A percentile compares a stretch with the other conserved stretches of the same genome.
These are phyloP conservation scores for Junonia oenone DNA, from an alignment of 2,888 invertebrate genomes.

Conservation along the genomic window DNA sequence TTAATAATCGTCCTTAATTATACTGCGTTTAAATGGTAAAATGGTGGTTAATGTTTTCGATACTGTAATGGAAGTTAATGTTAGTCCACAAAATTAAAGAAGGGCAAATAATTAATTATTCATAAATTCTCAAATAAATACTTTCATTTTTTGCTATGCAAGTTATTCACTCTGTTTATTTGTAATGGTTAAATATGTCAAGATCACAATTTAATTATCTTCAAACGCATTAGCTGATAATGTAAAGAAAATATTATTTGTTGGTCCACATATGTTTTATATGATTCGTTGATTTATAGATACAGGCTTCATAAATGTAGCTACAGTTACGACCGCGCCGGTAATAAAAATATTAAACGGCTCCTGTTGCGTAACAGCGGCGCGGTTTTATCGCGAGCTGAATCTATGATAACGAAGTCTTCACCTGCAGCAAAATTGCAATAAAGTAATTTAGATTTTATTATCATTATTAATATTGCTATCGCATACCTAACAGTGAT, in stretches of 20 bases:
- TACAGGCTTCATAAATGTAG: conserved; percentile 1
- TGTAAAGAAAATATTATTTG: background rate
- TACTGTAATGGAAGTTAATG: no score
- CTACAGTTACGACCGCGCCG: background rate
- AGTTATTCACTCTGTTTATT: no score
- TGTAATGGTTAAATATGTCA: background rate
- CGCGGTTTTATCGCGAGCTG: background rate
- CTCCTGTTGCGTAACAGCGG: background rate
- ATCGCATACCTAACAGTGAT: background rate
- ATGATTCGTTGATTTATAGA: conserved; percentile 4
- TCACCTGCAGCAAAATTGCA: background rate
- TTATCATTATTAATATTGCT: background rate
- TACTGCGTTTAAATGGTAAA: no score
- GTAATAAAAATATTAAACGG: background rate
- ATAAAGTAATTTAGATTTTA: background rate
- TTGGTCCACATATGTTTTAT: background rate
- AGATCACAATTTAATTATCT: background rate
- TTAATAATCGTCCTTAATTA: background rate
- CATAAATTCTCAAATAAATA: no score
- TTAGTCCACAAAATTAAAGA: no score
- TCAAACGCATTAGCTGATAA: background rate
- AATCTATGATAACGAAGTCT: background rate
- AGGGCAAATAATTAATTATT: no score
- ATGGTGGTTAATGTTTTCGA: no score
- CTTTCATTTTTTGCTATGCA: no score